phyloP scores from a whole-genome alignment of 2,888 invertebrate species.

The Drosophila fungiperda region DNA sequence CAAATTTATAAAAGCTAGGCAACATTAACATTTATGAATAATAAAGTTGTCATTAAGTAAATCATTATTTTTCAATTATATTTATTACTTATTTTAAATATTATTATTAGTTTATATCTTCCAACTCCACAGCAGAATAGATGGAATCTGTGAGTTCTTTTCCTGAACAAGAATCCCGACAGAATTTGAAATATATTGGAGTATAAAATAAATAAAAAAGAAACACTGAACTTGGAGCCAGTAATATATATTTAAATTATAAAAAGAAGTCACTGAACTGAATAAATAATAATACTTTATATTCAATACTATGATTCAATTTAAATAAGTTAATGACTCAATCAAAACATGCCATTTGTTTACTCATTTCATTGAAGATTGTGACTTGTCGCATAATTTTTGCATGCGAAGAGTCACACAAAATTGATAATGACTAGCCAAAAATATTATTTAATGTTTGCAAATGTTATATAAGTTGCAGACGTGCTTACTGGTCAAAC shows the following conservation, averaged over 20 bases:
- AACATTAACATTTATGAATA: background rate
- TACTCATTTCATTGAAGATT: conserved; percentile 4
- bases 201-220: background rate
- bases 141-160: background rate
- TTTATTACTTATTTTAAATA: background rate
- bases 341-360: background rate
- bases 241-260: background rate
- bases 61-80: background rate
- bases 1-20: background rate
- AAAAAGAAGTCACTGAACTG: background rate
- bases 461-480: conserved; percentile 47
- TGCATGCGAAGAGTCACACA: background rate
- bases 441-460: conserved; percentile 39
- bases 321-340: background rate
- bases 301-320: background rate
- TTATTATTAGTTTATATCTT: background rate
- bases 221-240: no score
- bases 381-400: background rate
- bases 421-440: conserved; percentile 6
- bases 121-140: background rate
- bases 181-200: background rate
- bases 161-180: background rate
- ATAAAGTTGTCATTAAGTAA: background rate
- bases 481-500: conserved; percentile 24
- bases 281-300: background rate